Percentiles rank a stretch among this genome's conserved stretches.
Evolutionary conservation across 1,140 invertebrate species (phyloP).

Genomic region (Formica selysi): DNA sequence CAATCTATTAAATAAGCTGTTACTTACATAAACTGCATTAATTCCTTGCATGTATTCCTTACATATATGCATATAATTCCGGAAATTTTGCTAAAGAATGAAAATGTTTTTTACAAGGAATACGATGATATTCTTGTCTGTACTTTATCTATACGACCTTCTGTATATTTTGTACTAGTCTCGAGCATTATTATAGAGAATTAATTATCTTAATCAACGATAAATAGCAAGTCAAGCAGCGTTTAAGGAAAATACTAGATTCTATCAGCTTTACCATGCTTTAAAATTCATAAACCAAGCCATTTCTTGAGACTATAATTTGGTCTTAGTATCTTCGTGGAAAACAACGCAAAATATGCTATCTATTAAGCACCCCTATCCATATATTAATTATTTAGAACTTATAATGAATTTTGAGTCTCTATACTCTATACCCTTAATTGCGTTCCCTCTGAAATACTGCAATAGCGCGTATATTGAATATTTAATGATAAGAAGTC

Average conservation of each 20-base stretch:
- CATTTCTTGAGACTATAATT: neutral
- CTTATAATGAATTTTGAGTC: slow-evolving; percentile 1
- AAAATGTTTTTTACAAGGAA: no score
- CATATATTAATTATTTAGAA: neutral
- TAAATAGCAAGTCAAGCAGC: neutral
- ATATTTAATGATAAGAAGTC: neutral
- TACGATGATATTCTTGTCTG: no score
- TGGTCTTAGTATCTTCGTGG: neutral
- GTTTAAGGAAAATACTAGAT: neutral
- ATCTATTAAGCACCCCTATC: neutral
- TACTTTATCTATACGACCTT: no score
- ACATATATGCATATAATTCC: no score
- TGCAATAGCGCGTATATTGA: neutral
- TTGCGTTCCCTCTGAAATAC: neutral
- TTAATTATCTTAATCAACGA: neutral
- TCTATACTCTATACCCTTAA: neutral
- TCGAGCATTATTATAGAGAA: no score
- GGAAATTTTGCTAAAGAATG: no score
- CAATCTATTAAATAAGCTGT: no score
- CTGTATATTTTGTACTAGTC: no score
- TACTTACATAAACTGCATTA: no score
- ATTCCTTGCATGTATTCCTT: no score
- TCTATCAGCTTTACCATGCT: neutral
- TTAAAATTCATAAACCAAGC: neutral
- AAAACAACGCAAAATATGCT: neutral